Conservation (phyloP, 53 echinoderm and acorn worm genomes). For the Hippasteria phrygiana region DNA sequence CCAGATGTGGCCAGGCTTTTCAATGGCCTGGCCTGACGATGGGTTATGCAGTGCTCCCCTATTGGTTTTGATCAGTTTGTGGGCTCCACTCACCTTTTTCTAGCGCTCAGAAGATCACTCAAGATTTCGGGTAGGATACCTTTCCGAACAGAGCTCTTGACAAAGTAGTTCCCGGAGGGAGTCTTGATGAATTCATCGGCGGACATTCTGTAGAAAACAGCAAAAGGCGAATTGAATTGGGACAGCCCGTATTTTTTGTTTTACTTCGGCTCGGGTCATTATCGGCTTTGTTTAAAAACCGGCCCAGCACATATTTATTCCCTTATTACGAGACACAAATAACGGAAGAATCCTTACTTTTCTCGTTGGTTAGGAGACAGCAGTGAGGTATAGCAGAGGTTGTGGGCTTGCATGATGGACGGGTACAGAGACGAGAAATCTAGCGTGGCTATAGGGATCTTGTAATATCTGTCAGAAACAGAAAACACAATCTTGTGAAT, state of each 20-base stretch:
- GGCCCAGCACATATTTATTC: too few relatives aligned
- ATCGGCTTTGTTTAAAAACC: too few relatives aligned
- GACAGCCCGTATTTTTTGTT: too few relatives aligned
- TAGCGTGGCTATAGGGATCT: constrained; percentile 91
- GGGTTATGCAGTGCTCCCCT: too few relatives aligned
- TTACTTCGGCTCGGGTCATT: too few relatives aligned
- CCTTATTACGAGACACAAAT: too few relatives aligned
- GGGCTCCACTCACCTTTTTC: constrained; percentile 82
- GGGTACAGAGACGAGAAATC: constrained; percentile 99
- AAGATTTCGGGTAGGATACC: constrained; percentile 95
- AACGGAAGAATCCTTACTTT: constrained; percentile 71
- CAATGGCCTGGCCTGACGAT: too few relatives aligned
- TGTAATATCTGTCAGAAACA: constrained; percentile 77
- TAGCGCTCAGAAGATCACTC: constrained; percentile 84
- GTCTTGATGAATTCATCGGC: constrained; percentile 96
- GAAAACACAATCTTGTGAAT: too few relatives aligned
- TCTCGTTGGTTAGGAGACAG: constrained; percentile 80
- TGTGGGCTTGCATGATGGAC: constrained; percentile 98
- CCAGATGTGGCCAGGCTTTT: too few relatives aligned
- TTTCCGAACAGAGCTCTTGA: constrained; percentile 81
- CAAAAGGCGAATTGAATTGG: too few relatives aligned
- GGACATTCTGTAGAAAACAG: constrained; percentile 62
- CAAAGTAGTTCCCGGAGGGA: constrained; percentile 97
- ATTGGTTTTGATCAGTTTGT: neutral
- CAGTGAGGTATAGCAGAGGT: constrained; percentile 94